Conservation (phyloP, 2,797 vertebrate genomes). For the Tenualosa ilisha region DNA sequence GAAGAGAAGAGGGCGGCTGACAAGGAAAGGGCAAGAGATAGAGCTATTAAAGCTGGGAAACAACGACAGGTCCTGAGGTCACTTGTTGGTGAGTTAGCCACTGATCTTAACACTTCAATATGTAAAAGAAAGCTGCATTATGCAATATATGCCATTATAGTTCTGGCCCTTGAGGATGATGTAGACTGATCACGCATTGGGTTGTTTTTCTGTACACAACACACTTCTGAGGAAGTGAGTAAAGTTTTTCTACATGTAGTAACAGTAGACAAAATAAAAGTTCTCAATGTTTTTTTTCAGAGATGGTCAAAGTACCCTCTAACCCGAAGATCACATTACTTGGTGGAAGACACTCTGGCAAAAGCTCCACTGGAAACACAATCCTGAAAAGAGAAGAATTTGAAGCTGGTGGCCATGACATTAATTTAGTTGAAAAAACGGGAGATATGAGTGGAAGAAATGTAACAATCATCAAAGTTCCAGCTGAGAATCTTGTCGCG, state of each 20-base stretch:
- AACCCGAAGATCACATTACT: constrained; percentile 60
- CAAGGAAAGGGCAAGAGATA: constrained; percentile 48
- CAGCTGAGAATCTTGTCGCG: background rate
- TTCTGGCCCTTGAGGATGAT: constrained; percentile 26
- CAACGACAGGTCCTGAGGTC: constrained; percentile 53
- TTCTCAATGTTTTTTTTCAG: constrained; percentile 46
- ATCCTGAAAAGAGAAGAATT: constrained; percentile 61
- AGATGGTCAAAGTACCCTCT: constrained; percentile 41
- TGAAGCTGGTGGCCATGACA: constrained; percentile 40
- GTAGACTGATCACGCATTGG: background rate
- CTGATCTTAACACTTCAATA: background rate
- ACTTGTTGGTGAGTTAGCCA: constrained; percentile 58
- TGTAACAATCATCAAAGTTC: constrained; percentile 49
- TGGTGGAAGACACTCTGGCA: constrained; percentile 63
- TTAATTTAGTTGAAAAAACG: constrained; percentile 43
- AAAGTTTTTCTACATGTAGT: background rate
- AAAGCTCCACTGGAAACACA: constrained; percentile 70
- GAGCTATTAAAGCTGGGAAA: constrained; percentile 47
- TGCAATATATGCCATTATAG: background rate
- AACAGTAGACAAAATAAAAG: background rate
- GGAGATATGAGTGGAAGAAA: constrained; percentile 35
- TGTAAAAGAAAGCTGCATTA: background rate
- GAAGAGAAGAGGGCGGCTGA: constrained; percentile 50
- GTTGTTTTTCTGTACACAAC: background rate
- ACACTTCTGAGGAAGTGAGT: no score